These are phyloP conservation scores for Oxygymnocypris stewartii DNA, from an alignment of 2,113 vertebrate genomes.

Conservation along the genomic window DNA sequence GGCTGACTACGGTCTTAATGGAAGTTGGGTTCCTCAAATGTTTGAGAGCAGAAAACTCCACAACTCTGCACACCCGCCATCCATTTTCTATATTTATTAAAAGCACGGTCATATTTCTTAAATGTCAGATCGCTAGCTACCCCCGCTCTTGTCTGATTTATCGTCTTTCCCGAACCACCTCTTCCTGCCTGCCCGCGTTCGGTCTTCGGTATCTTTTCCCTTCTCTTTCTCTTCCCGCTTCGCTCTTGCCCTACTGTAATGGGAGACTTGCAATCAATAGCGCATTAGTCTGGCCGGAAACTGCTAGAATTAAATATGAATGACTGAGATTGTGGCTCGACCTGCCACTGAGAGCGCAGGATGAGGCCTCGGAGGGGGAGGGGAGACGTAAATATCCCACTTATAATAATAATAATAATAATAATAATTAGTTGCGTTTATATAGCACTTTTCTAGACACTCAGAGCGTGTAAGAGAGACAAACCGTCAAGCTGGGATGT, in stretches of 20 bases:
- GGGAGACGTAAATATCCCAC: slow-evolving; percentile 64
- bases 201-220: slow-evolving; percentile 55
- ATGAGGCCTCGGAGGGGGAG: slow-evolving; percentile 63
- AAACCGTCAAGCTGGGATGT: slow-evolving; percentile 33
- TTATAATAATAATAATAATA: slow-evolving; percentile 36
- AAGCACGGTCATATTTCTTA: slow-evolving; percentile 51
- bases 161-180: slow-evolving; percentile 55
- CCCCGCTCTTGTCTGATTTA: slow-evolving; percentile 28
- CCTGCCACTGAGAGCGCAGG: slow-evolving; percentile 72
- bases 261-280: slow-evolving; percentile 82
- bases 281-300: slow-evolving; percentile 80
- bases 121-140: slow-evolving; percentile 49
- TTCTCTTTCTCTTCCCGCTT: slow-evolving; percentile 39
- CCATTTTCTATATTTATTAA: slow-evolving; percentile 47
- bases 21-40: slow-evolving; percentile 15
- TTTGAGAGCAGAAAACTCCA: not conserved
- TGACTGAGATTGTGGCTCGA: slow-evolving; percentile 79
- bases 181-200: slow-evolving; percentile 59
- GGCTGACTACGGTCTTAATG: slow-evolving; percentile 6
- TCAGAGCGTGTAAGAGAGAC: slow-evolving; percentile 6
- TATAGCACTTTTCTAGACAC: no score
- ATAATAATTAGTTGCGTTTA: no score
- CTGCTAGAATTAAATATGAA: slow-evolving; percentile 82
- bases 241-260: slow-evolving; percentile 70
- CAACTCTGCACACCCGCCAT: not conserved